A percentile compares a stretch with the other conserved stretches of the same genome.
Evolutionary conservation across 2,888 invertebrate genomes (phyloP).

Genomic region (Euproctis similis): DNA sequence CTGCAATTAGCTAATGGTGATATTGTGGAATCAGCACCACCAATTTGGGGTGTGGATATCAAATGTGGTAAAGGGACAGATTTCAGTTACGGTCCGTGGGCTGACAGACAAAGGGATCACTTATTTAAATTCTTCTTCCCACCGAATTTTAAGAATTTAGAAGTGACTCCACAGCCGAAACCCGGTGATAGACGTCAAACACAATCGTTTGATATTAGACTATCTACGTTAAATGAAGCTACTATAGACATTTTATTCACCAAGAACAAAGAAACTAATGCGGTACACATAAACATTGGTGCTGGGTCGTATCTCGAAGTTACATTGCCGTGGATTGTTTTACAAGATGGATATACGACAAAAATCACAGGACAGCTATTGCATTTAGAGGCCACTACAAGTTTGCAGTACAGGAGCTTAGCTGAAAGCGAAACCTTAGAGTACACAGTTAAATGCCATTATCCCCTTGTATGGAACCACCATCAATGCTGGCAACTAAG

Average conservation of each 20-base stretch:
- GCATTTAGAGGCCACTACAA: conserved; percentile 96
- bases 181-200: conserved; percentile 92
- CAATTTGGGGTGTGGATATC: conserved; percentile 96
- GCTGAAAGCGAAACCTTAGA: conserved; percentile 96
- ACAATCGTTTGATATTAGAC: conserved; percentile 93
- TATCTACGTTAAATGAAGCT: conserved; percentile 93
- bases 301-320: conserved; percentile 97
- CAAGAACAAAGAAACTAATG: conserved; percentile 95
- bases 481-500: conserved; percentile 96
- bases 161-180: conserved; percentile 86
- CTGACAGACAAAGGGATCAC: conserved; percentile 96
- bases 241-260: conserved; percentile 97
- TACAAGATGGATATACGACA: conserved; percentile 90
- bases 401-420: conserved; percentile 93
- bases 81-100: conserved; percentile 99
- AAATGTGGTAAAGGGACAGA: conserved; percentile 97
- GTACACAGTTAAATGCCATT: conserved; percentile 91
- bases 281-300: conserved; percentile 95
- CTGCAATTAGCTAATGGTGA: conserved; percentile 94
- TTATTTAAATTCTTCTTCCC: conserved; percentile 98
- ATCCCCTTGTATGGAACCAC: conserved; percentile 96
- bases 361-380: conserved; percentile 95
- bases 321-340: conserved; percentile 95
- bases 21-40: conserved; percentile 93
- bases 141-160: conserved; percentile 86